A percentile compares a stretch with the other conserved stretches of the same genome.
Conservation (phyloP, 2,888 invertebrate species). For the Pachliopta kotzebuea region DNA sequence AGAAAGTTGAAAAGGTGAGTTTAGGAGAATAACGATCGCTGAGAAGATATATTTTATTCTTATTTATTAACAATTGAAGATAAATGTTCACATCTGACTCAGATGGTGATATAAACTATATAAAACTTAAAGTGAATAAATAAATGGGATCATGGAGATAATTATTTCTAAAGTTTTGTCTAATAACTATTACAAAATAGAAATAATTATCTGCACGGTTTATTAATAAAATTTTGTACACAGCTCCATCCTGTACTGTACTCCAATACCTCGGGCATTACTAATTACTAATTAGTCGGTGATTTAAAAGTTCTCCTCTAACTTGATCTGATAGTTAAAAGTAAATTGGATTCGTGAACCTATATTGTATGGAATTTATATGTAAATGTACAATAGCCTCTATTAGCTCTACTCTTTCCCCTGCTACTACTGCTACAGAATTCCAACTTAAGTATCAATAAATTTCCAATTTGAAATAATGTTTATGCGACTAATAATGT, state of each 20-base stretch:
- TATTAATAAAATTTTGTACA: not conserved
- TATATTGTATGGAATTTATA: not conserved
- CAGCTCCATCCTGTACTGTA: not conserved
- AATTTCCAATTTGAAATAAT: too few species aligned
- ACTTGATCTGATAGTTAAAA: not conserved
- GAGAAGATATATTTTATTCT: not conserved
- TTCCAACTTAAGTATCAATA: too few species aligned
- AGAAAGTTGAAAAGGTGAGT: constrained; percentile 96
- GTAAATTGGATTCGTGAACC: not conserved
- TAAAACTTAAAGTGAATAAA: constrained; percentile 29
- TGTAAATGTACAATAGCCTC: too few species aligned
- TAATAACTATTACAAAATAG: not conserved
- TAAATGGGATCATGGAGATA: constrained; percentile 34
- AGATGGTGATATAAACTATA: constrained; percentile 9
- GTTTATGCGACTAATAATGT: too few species aligned
- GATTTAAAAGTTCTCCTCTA: not conserved
- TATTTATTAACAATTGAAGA: not conserved
- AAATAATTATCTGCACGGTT: not conserved
- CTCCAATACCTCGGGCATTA: not conserved
- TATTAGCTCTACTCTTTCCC: too few species aligned
- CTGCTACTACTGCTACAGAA: too few species aligned
- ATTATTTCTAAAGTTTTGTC: not conserved
- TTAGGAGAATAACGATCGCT: constrained; percentile 17
- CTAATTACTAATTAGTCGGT: not conserved
- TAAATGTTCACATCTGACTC: not conserved